Percentiles rank a stretch among this genome's conserved stretches.
Conservation (phyloP, 2,113 vertebrate species). For the Orientallactaga bullata region DNA sequence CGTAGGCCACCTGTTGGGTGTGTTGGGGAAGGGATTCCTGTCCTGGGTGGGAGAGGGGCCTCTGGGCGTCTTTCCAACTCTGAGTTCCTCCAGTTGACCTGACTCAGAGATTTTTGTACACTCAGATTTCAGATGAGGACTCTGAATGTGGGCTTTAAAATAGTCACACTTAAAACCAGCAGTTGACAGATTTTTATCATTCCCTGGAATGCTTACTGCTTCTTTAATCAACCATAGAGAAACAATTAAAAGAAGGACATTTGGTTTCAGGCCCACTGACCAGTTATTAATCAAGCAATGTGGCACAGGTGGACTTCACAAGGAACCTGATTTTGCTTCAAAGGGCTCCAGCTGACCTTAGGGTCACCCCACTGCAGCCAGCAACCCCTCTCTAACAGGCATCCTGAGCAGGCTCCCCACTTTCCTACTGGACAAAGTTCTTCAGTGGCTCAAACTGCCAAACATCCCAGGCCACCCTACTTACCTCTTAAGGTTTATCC, state of each 20-base stretch:
- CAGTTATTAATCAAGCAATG: neutral
- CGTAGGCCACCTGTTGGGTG: constrained; percentile 72
- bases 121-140: constrained; percentile 63
- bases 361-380: neutral
- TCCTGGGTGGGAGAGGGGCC: constrained; percentile 54
- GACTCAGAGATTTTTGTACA: neutral
- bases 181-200: neutral
- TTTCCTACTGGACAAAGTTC: neutral
- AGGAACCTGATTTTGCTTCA: neutral
- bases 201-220: constrained; percentile 14
- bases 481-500: neutral
- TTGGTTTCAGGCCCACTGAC: neutral
- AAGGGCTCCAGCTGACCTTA: neutral
- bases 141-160: constrained; percentile 36
- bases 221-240: constrained; percentile 16
- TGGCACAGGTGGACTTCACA: neutral
- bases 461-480: neutral
- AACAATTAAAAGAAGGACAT: constrained; percentile 28
- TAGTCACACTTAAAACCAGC: constrained; percentile 38
- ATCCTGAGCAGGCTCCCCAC: neutral
- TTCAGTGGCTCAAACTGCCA: neutral
- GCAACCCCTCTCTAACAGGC: neutral
- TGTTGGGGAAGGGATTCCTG: constrained; percentile 68
- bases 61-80: constrained; percentile 66
- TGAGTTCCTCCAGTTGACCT: neutral